Evolutionary conservation across 2,797 vertebrate species (phyloP).

Genomic region (Fundulus diaphanus): DNA sequence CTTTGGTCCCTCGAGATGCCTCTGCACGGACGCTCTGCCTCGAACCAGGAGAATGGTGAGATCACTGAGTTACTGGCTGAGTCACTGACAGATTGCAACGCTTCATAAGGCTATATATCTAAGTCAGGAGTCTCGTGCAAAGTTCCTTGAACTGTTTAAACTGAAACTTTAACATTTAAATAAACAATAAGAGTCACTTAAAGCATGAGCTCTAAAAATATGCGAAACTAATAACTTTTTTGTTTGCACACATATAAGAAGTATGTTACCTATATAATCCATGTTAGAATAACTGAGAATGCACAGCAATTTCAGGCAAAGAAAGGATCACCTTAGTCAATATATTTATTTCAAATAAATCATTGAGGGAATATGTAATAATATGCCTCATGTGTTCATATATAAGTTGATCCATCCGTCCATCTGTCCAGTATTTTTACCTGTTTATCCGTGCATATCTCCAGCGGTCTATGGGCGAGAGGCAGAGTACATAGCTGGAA

Average conservation of each 20-base stretch:
- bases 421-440: no score
- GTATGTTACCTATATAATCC: background rate
- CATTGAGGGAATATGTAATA: background rate
- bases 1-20: slow-evolving; percentile 55
- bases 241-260: background rate
- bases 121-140: no score
- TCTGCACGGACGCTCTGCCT: slow-evolving; percentile 37
- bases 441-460: no score
- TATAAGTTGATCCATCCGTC: no score
- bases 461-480: no score
- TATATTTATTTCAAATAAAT: background rate
- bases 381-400: background rate
- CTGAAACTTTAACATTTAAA: background rate
- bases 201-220: background rate
- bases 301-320: background rate
- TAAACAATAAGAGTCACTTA: background rate
- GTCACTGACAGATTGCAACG: background rate
- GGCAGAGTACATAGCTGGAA: background rate
- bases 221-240: background rate
- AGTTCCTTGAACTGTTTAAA: no score
- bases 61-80: background rate
- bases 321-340: background rate
- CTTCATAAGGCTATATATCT: background rate
- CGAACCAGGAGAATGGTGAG: slow-evolving; percentile 69
- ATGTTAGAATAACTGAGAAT: background rate